Base-by-base conservation (phyloP, 2,888 invertebrate genomes). In the Catonia carolina region DNA sequence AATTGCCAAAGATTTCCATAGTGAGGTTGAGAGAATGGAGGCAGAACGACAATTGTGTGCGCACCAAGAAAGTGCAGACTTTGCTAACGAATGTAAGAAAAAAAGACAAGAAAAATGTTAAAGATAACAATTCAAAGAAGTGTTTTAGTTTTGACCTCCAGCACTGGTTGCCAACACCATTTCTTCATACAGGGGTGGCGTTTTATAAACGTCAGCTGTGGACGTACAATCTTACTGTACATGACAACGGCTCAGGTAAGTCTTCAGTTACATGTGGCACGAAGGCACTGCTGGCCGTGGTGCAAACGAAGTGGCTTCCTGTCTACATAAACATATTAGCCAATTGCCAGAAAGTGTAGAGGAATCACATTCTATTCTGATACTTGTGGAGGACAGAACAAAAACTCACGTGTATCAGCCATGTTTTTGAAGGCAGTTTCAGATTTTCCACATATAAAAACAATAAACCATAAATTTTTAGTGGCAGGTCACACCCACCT, bases 121-220 rank as follows among this genome's bases (percentile, higher is more conserved):
- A 20, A 45, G 51, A 50, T 17, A 41, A 12, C 18, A 45, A 51
- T 31, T 7, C 18, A n/a, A 23, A 31, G 27, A 49, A 35, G 23
- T 50, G 49, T 50, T 50, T 48, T 47, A 55, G 52, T 2, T 65
- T 64, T 56, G 58, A 63, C 50, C 36, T 57, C 15, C 63, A 68
- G 51, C 66, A 68, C 60, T 64, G 65, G 36, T 56, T 67, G 20
- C 67, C 67, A 1, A 69, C 65, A 15, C 65, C 66, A 10, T 48
- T 62, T 49, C 51, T 69, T 18, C 45, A 62, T n/a, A 62, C 65
- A 23, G 65, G 65, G 27, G 61, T 67, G 7, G 60, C 63, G 6
- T 69, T 67, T 62, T 69, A 69, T 52, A 68, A 67, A 62, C 49
- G 68, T 20, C 61, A 65, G 49, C 57, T 69, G 18, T 68, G 65